phyloP scores from a whole-genome alignment of 2,797 vertebrate species.

The Karalla daura region DNA sequence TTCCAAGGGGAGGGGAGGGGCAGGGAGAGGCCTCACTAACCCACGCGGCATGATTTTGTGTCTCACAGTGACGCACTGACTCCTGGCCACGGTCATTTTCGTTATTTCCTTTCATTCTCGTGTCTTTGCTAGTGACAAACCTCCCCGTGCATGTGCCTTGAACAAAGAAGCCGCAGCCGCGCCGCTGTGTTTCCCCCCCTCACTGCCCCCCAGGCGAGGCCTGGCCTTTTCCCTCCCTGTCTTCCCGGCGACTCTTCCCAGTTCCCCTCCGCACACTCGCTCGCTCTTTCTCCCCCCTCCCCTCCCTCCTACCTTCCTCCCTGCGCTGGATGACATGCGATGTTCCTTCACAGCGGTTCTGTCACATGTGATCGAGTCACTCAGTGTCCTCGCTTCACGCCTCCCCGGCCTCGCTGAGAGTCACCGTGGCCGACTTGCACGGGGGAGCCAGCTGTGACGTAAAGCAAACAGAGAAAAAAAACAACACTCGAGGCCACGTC shows the following conservation, averaged over 20 bases:
- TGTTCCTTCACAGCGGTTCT: conserved; percentile 34
- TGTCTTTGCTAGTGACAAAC: background rate
- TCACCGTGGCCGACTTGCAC: conserved; percentile 7
- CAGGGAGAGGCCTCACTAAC: conserved; percentile 12
- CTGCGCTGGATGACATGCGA: conserved; percentile 19
- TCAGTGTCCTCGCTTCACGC: conserved; percentile 29
- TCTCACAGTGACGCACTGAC: background rate
- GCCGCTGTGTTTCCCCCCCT: too few species aligned
- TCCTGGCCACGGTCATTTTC: background rate
- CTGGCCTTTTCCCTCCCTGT: conserved; percentile 18
- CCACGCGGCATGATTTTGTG: background rate
- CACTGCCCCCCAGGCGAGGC: conserved; percentile 1
- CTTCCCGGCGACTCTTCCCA: background rate
- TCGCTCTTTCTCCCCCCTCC: conserved; percentile 8
- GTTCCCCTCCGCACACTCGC: background rate
- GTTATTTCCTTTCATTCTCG: background rate
- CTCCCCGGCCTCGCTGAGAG: conserved; percentile 10
- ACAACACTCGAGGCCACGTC: background rate
- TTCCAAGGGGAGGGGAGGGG: too few species aligned
- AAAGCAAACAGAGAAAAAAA: conserved; percentile 10
- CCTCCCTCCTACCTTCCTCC: background rate
- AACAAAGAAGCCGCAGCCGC: too few species aligned
- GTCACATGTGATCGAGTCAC: conserved; percentile 65
- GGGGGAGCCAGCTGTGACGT: conserved; percentile 2
- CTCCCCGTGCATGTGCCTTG: background rate